Base-by-base conservation (phyloP, 2,888 invertebrate genomes). In the Macrophya alboannulata region DNA sequence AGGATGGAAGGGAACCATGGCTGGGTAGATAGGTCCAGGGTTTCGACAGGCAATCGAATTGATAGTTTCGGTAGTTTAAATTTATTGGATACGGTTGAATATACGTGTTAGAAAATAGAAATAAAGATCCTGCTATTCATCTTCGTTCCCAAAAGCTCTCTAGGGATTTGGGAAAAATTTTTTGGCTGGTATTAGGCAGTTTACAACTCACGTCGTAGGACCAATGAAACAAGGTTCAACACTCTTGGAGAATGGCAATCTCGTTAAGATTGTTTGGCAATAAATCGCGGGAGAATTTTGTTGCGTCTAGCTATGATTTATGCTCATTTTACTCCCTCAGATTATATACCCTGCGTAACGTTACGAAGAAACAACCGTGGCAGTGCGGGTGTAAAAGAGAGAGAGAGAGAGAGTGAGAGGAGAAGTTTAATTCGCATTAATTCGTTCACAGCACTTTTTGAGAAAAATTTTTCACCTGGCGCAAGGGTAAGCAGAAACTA, bases 41-140 rank as follows among this genome's bases (percentile, higher is more conserved):
- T 55, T 31, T 17, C 12, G 48, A 43, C 43, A 31, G 31, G 51
- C 51, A 31, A 77, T 77, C 45, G 40, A 77, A 43, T 77, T 77
- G 31, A 51, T 77, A 77, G 25, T 77, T 77, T 31, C 76, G 25
- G 25, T 31, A 51, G 48, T 77, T 77, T 2, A 77, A 77, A 77
- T 51, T 77, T 77, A 77, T 77, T 77, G 76, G 76, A 77, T 74
- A 43, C 25, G 45, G 45, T 74, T 15, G n/a, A 31, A 17, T 68
- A 10, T 37, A 1, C 37, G 4, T 25, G 6, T 5, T n/a, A 74
- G 15, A 43, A 37, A 37, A 55, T 15, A 37, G 68, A 68, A 31
- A 68, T 15, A 68, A 25, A 17, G 37, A 17, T 17, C 17, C 68
- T 1, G 37, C 37, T 17, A 37, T 68, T 68, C 17, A 68, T 37